Conservation (phyloP, 2,113 vertebrate genomes). For the Toxotes chatareus region DNA sequence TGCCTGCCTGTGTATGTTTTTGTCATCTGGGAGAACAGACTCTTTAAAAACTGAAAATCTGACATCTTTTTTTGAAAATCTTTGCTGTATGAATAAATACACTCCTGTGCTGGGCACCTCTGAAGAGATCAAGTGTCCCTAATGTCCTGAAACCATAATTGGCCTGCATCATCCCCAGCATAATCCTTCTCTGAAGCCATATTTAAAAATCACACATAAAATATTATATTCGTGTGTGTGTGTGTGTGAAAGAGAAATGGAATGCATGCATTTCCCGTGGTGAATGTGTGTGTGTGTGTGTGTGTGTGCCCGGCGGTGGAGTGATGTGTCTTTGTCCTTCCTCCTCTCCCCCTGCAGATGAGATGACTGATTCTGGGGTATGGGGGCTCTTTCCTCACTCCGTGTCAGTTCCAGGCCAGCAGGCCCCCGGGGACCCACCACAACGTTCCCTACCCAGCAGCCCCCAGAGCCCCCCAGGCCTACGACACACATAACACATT, state of each 20-base stretch:
- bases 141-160: conserved; percentile 61
- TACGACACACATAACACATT: conserved; percentile 83
- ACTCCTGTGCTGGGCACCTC: conserved; percentile 1
- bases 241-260: conserved; percentile 2
- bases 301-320: conserved; percentile 58
- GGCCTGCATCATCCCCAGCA: conserved; percentile 46
- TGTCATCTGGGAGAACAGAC: neutral
- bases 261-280: conserved; percentile 48
- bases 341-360: conserved; percentile 74
- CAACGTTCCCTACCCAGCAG: conserved; percentile 50
- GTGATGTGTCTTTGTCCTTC: conserved; percentile 75
- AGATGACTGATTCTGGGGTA: conserved; percentile 80
- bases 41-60: conserved; percentile 13
- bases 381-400: conserved; percentile 83
- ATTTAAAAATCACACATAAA: conserved; percentile 75
- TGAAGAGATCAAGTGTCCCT: conserved; percentile 46
- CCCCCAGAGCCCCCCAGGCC: conserved; percentile 71
- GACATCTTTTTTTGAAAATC: neutral
- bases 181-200: conserved; percentile 71
- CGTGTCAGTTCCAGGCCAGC: conserved; percentile 84
- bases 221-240: conserved; percentile 57
- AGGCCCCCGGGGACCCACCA: conserved; percentile 56
- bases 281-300: conserved; percentile 35
- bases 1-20: neutral
- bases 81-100: conserved; percentile 19